phyloP scores from a whole-genome alignment of 2,888 invertebrate genomes.

The Cylindroiulus punctatus region DNA sequence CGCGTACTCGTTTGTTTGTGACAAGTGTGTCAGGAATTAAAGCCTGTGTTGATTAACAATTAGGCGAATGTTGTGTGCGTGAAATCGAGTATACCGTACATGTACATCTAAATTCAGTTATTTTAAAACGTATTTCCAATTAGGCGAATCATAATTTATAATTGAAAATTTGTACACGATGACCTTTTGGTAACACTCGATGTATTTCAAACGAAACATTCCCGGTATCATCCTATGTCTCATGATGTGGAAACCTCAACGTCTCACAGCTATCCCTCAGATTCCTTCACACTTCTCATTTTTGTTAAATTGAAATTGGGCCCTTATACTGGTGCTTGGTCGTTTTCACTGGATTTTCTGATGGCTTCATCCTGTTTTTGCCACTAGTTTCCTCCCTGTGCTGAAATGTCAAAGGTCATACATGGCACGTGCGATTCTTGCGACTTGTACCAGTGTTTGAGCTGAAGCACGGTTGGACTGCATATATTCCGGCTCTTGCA shows the following conservation, averaged over 20 bases:
- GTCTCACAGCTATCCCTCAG: too few species aligned
- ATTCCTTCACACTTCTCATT: too few species aligned
- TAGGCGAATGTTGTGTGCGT: not conserved
- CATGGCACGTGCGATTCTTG: not conserved
- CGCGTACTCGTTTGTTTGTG: not conserved
- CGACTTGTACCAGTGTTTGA: not conserved
- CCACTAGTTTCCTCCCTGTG: not conserved
- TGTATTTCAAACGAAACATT: too few species aligned
- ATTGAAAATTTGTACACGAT: too few species aligned
- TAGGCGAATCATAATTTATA: too few species aligned
- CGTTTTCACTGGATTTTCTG: not conserved
- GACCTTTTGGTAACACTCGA: too few species aligned
- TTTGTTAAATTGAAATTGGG: too few species aligned
- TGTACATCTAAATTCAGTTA: not conserved
- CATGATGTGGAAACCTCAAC: too few species aligned
- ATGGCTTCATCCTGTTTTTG: not conserved
- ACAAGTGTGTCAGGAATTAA: not conserved
- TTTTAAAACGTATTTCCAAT: not conserved
- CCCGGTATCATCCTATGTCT: too few species aligned
- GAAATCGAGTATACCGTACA: not conserved
- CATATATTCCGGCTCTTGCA: not conserved
- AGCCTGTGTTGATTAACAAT: not conserved
- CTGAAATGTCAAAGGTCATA: slow-evolving; percentile 24
- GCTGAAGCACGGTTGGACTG: not conserved
- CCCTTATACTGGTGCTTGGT: too few species aligned